A percentile compares a stretch with the other conserved stretches of the same genome.
Conservation (phyloP, 2,888 invertebrate species). For the Agrotis exclamationis region DNA sequence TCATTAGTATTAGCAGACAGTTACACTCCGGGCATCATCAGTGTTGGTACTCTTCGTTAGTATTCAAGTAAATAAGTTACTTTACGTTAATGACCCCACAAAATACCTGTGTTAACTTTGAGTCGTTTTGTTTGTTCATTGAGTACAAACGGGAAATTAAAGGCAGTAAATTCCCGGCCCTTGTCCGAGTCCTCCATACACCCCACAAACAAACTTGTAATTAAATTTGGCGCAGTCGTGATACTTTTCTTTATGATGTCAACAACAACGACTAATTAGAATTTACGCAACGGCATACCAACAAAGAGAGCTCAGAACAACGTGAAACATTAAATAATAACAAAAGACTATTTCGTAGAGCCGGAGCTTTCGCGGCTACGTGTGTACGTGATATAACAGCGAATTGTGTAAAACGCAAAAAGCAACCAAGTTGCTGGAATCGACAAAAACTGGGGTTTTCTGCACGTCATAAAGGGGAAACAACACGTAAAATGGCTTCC, state of each 20-base stretch:
- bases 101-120: constrained; percentile 29
- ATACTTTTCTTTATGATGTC: constrained; percentile 59
- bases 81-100: constrained; percentile 33
- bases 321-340: constrained; percentile 46
- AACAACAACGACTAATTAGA: constrained; percentile 58
- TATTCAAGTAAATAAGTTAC: constrained; percentile 39
- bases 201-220: constrained; percentile 54
- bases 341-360: constrained; percentile 40
- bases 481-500: constrained; percentile 67
- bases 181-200: constrained; percentile 14
- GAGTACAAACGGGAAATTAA: constrained; percentile 36
- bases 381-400: constrained; percentile 49
- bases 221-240: constrained; percentile 54
- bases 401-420: constrained; percentile 48
- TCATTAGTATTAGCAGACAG: constrained; percentile 69
- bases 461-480: constrained; percentile 68
- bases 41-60: constrained; percentile 42
- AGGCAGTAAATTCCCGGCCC: constrained; percentile 32
- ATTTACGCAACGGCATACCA: constrained; percentile 60
- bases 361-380: constrained; percentile 32
- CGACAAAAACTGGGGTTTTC: constrained; percentile 63
- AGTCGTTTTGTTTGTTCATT: constrained; percentile 30
- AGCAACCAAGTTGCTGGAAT: constrained; percentile 30
- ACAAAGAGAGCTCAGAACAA: constrained; percentile 47
- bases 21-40: constrained; percentile 63